phyloP scores from a whole-genome alignment of 2,113 vertebrate genomes.

The Arenaria interpres region DNA sequence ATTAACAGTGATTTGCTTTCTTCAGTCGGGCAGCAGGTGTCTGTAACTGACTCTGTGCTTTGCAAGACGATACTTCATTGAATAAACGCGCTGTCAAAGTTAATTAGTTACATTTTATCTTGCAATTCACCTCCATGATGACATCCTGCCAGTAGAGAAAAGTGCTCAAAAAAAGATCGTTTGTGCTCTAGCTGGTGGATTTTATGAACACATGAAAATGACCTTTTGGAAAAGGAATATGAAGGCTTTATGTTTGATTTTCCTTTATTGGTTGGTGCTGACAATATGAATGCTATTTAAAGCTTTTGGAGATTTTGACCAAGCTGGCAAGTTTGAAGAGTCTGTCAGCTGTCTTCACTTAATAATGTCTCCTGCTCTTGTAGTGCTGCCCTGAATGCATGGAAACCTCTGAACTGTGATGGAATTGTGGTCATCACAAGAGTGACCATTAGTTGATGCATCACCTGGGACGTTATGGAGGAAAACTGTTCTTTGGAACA shows the following conservation, averaged over 20 bases:
- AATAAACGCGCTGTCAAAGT: neutral
- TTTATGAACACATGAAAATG: neutral
- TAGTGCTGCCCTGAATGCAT: neutral
- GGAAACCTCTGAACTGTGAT: neutral
- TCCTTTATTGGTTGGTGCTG: conserved; percentile 19
- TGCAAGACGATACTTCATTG: conserved; percentile 11
- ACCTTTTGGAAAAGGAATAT: neutral
- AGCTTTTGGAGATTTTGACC: conserved; percentile 6
- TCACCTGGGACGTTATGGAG: neutral
- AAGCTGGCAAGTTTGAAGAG: neutral
- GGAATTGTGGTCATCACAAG: neutral
- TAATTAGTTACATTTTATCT: conserved; percentile 45
- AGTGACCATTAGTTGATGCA: neutral
- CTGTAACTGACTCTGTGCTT: neutral
- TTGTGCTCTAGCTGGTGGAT: neutral
- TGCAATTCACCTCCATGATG: neutral
- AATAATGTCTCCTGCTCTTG: neutral
- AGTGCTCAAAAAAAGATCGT: neutral
- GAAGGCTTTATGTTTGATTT: neutral
- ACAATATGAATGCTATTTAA: neutral
- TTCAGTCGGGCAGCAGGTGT: conserved; percentile 25
- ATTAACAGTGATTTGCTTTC: conserved; percentile 18
- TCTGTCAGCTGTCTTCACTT: neutral
- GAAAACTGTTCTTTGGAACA: neutral
- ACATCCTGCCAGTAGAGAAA: neutral